A percentile compares a stretch with the other conserved stretches of the same genome.
Evolutionary conservation across 2,113 vertebrate species (phyloP).

Genomic region (Melospiza melodia): DNA sequence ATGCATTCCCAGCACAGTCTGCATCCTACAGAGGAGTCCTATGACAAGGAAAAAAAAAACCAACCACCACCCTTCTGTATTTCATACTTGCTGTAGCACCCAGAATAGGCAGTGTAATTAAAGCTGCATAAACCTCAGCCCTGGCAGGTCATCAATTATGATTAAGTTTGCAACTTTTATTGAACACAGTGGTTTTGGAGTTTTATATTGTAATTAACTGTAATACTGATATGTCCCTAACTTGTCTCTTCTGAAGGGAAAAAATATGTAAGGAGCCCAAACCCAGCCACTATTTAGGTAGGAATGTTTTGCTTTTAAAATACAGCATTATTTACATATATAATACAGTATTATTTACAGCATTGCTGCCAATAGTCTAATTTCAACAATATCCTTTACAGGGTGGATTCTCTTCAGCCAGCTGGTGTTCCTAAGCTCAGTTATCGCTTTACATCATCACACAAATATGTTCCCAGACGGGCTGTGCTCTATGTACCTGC

Average conservation of each 20-base stretch:
- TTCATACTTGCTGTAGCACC: not conserved
- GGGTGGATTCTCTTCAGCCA: conserved; percentile 27
- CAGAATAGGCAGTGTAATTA: rapidly evolving
- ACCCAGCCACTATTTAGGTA: not conserved
- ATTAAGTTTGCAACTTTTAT: not conserved
- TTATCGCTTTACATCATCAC: conserved; percentile 42
- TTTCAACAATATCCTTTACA: conserved; percentile 44
- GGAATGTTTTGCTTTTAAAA: not conserved
- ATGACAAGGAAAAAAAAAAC: not conserved
- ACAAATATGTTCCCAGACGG: conserved; percentile 87
- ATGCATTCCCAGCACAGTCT: not conserved
- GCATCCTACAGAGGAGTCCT: not conserved
- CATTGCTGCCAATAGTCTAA: not conserved
- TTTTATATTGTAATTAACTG: not conserved
- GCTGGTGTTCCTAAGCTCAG: conserved; percentile 15
- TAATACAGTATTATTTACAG: not conserved
- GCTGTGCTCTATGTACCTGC: conserved; percentile 95
- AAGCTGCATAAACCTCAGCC: not conserved
- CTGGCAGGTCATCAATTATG: not conserved
- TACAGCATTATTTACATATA: too few relatives aligned
- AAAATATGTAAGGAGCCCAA: not conserved
- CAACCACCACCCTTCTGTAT: not conserved
- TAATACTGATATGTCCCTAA: not conserved
- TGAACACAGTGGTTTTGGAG: not conserved
- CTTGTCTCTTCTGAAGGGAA: not conserved